Evolutionary conservation across 2,113 vertebrate species (phyloP), one percentile per base, ranked within the genome.

Genomic region (Pygoscelis antarcticus): DNA sequence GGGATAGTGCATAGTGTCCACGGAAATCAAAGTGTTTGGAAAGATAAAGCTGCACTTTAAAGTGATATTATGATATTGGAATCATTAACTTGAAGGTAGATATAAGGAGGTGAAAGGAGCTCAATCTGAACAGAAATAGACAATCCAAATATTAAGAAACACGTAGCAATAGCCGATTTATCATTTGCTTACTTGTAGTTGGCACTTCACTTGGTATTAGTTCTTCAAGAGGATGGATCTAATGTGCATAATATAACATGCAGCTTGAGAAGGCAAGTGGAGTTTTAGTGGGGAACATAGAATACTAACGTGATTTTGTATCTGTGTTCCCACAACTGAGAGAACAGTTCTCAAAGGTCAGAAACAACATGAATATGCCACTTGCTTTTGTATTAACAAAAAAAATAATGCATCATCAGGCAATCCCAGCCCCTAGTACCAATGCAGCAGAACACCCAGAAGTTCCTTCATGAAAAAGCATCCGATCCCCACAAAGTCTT

Each of bases 81-180:
- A 82, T 84, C 3, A 8, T 7, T 76, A 76, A 38, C 27, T 69
- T 69, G 44, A 86, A 71, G 16, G 36, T 30, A 54, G 27, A 32
- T 13, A 10, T 4, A 54, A 76, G 18, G 58, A 72, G 6, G 15
- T 42, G 17, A 58, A 69, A 10, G 15, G 23, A 86, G 21, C 55
- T 82, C 70, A 27, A 52, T n/a, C 6, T 7, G 34, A 78, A 54
- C 23, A 74, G n/a, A 62, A 78, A 66, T 2, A 85, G 58, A 66
- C 0, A 1, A 86, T 27, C 13, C 30, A 83, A 61, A 55, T 29
- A 77, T 38, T 61, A 85, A 77, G 58, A 88, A 77, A 80, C 21
- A 21, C 0, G 0, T 4, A 80, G 30, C 40, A 85, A 79, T 1
- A 64, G 18, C 12, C 4, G 5, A 57, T 36, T 61, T 8, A 78